Base-by-base conservation (phyloP, 2,888 invertebrate species). In the Zaprionus obscuricornis region DNA sequence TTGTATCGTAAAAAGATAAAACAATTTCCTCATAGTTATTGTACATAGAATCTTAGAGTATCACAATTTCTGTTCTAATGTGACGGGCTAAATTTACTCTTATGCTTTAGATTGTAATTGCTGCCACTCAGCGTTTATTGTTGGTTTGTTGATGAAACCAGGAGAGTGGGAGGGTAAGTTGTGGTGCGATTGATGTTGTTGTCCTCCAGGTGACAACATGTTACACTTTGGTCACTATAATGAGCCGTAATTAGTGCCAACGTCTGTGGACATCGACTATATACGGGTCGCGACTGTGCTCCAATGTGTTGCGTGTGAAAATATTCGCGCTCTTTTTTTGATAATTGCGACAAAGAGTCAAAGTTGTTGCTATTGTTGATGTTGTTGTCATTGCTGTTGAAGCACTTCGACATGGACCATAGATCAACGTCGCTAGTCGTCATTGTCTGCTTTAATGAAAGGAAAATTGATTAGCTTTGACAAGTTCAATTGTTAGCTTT, bases 221-320 rank as follows among this genome's bases (percentile, higher is more conserved):
- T 74, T 82, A 82, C 82, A 82, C 82, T 82, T 82, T 85, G 86
- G 82, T 81, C 86, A 82, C 86, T 72, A 84, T 82, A 82, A 82
- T 82, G 82, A 82, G 82, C 81, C 83, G 81, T 85, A 82, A 82
- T 82, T 82, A 85, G 82, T 85, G 81, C 66, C 60, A 73, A 68
- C 77, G 70, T 73, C n/a, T n/a, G 78, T 69, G 74, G 56, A 74
- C 76, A 66, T 60, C 63, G 47, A 31, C 55, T 49, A 55, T 63
- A 74, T 64, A 59, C 50, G 42, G n/a, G 17, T 26, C 42, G 11
- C 11, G 10, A 13, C 24, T 20, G 6, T 13, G 31, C 10, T 22
- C 1, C 39, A 56, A 70, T 63, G 58, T 63, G 63, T 66, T 70
- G 76, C 79, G 79, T 81, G 81, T 74, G 83, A 83, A 81, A 83